These are phyloP conservation scores for Periophthalmodon schlosseri DNA, from an alignment of 2,113 vertebrate genomes.

Conservation along the genomic window DNA sequence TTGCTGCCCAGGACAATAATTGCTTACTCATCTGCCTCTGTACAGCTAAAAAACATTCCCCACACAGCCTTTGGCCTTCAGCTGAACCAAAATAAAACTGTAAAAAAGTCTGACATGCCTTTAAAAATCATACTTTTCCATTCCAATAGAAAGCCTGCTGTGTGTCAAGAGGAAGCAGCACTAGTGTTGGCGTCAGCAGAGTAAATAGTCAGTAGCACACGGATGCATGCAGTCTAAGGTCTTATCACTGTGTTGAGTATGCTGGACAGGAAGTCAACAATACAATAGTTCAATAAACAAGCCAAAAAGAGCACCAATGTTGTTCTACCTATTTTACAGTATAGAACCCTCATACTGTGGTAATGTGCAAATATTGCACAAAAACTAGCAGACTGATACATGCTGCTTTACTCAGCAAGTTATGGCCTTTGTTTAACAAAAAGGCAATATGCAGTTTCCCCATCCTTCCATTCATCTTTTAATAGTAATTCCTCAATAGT, in stretches of 20 bases:
- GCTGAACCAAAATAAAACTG: constrained; percentile 27
- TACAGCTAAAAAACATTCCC: background rate
- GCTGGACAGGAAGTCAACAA: background rate
- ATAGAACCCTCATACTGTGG: background rate
- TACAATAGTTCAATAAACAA: background rate
- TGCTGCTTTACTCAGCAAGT: background rate
- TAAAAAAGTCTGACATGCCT: constrained; percentile 23
- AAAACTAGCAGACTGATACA: background rate
- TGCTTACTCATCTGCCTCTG: background rate
- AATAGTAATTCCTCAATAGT: background rate
- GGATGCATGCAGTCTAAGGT: background rate
- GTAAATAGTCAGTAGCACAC: constrained; percentile 23
- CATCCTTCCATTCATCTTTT: constrained; percentile 28
- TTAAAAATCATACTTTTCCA: constrained; percentile 31
- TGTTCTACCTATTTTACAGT: background rate
- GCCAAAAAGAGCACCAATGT: background rate
- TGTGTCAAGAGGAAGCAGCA: constrained; percentile 25
- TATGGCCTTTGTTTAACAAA: background rate
- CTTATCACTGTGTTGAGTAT: constrained; percentile 2
- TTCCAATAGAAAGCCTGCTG: constrained; percentile 13
- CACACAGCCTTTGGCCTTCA: constrained; percentile 26
- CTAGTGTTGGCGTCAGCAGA: constrained; percentile 35
- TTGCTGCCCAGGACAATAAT: constrained; percentile 24
- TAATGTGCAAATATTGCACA: background rate
- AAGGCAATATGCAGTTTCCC: constrained; percentile 6